Evolutionary conservation across 2,113 vertebrate genomes (phyloP), one percentile per base, ranked within the genome.

Genomic region (Toxotes jaculatrix): DNA sequence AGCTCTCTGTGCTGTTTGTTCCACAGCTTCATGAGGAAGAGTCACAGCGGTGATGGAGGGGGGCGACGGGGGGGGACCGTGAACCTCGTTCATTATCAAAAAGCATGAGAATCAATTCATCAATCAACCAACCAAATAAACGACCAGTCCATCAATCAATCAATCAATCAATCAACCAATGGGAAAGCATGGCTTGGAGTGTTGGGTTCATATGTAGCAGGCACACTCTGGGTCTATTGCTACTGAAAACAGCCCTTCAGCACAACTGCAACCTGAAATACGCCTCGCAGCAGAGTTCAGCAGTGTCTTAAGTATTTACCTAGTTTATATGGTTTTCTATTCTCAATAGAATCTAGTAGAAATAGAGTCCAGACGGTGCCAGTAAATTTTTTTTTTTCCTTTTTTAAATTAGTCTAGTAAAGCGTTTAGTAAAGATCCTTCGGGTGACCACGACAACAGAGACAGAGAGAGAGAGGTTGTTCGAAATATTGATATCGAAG

Each of bases 221-320:
- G 94, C 95, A 95, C 93, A 95, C 93, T 92, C 93, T 93, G 93
- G 94, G 92, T 94, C 95, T 96, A 96, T 96, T 96, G 95, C 95
- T 96, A 95, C 93, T 92, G 91, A 93, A 95, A 94, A 93, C 92
- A 96, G 95, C 94, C 95, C 95, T 96, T 96, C 94, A 92, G 92
- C 91, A 92, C 90, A 92, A 92, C 87, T 91, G 92, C 93, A 93
- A 87, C 92, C 88, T 93, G 92, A 91, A 90, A 93, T 81, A 87
- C 61, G 79, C 87, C 87, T 83, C 72, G 70, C 69, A 87, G 87
- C 84, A 86, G 73, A 90, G 83, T 88, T 85, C 89, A 82, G 88
- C 86, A 79, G 83, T 86, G 83, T 86, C 83, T 87, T 87, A 79
- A 84, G 73, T 74, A 72, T 83, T 51, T 57, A 76, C 72, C 85